phyloP scores from a whole-genome alignment of 2,888 invertebrate genomes.

The Monoplex corrugatus region DNA sequence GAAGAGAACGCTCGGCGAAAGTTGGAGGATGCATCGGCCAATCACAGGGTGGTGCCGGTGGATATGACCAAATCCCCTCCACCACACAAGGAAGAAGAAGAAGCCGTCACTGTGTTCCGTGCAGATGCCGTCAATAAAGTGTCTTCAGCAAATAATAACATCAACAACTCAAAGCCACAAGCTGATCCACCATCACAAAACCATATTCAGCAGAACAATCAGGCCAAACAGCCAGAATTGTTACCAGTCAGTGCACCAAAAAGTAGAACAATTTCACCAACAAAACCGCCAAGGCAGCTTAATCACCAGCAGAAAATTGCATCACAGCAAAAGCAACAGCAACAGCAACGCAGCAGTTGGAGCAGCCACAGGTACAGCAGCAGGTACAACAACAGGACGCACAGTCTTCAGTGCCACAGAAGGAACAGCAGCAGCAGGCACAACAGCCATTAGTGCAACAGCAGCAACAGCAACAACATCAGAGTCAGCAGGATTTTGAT shows the following conservation, averaged over 20 bases:
- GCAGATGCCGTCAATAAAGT: background rate
- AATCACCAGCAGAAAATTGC: background rate
- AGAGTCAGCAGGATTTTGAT: background rate
- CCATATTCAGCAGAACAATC: background rate
- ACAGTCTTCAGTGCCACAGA: background rate
- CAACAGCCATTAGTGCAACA: slow-evolving; percentile 7
- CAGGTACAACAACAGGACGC: background rate
- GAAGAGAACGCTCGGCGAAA: slow-evolving; percentile 96
- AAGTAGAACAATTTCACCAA: background rate
- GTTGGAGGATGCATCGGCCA: slow-evolving; percentile 95
- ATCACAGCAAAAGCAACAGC: slow-evolving; percentile 7
- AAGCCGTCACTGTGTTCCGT: slow-evolving; percentile 34
- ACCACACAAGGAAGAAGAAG: slow-evolving; percentile 27
- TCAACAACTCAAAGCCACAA: background rate
- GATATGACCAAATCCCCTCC: slow-evolving; percentile 91
- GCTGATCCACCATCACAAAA: background rate
- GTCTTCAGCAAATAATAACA: background rate
- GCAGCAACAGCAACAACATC: slow-evolving; percentile 7
- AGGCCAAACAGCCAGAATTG: background rate
- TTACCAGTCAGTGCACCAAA: background rate
- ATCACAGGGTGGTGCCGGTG: slow-evolving; percentile 95
- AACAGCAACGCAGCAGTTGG: slow-evolving; percentile 34
- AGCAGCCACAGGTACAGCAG: background rate
- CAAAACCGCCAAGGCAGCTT: slow-evolving; percentile 16
- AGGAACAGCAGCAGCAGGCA: background rate